Evolutionary conservation across 2,113 vertebrate genomes (phyloP), one percentile per base, ranked within the genome.

Genomic region (Rhea americana): DNA sequence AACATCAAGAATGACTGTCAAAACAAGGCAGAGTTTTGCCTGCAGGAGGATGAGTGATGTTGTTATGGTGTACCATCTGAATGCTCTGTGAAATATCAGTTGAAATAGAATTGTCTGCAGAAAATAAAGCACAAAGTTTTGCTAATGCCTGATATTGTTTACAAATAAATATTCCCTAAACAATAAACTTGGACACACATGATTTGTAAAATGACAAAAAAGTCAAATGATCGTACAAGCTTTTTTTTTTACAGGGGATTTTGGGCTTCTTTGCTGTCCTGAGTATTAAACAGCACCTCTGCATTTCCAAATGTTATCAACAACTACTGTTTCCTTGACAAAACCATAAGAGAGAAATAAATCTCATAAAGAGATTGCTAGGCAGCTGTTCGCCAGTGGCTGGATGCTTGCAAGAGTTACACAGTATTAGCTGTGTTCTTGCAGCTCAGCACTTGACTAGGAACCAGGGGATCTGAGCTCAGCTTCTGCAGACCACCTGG

Each of bases 331-430:
- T 90, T 93, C 83, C 90, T 90, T 91, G 86, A 95, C 74, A 93
- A 93, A 95, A 84, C 26, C 71, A 15, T 71, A 66, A 93, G 30
- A 86, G 80, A 94, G 74, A 92, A 95, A 95, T 80, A 94, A 95
- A 96, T 94, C 78, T 91, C 92, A 79, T 89, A 73, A 96, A 95
- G 92, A 92, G 92, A 93, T 92, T 91, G 77, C 66, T 82, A 91
- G 93, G 92, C 95, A 94, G 94, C 88, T 96, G 88, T 86, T 96
- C 3, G 24, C 90, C 90, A 95, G 66, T 89, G 86, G 93, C 88
- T 91, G 92, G 90, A 90, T 74, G 90, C 92, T 92, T 87, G 90
- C 87, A 91, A 76, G 88, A 82, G 92, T 95, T 95, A 76, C 84
- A 77, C 1, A 2, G 90, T 66, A 94, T 91, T 91, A 94, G 73